Base-by-base conservation (phyloP, 2,113 vertebrate species). In the Labeo rohita region DNA sequence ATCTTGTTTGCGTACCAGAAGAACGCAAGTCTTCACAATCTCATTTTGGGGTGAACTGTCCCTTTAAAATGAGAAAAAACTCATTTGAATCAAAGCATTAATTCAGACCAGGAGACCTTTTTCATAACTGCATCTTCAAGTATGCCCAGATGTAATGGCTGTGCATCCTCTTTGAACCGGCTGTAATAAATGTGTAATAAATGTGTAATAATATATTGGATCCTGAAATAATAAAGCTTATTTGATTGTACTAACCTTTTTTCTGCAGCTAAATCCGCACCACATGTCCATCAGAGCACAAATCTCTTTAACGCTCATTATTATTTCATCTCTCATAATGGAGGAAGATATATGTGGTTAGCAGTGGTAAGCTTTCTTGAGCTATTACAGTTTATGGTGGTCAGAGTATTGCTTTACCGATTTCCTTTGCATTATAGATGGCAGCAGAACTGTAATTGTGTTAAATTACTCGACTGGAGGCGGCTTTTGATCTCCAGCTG, bases 391-490 rank as follows among this genome's bases (percentile, higher is more conserved):
- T 66, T 78, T 81, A 47, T 66, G 56, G 47, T 80, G 83, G 70
- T 52, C 65, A 73, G 68, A 56, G 72, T 66, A 75, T 73, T 81
- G 49, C 78, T 75, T 61, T 80, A 88, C 85, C 52, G 83, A 61
- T 83, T 88, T 59, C 84, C 45, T 76, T 80, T 84, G 72, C 75
- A 80, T 86, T 86, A 86, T 84, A 75, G 76, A 52, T 76, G 54
- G 80, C 43, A 61, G 18, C 49, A 63, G 75, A 84, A 66, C 56
- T 80, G 85, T 84, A 86, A 94, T 94, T 93, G 92, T 91, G 88
- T 89, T 90, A 93, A 94, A 94, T 92, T 93, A 93, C 92, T 89
- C 88, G 85, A 90, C 89, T 88, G 90, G 90, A 91, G 88, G 90
- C 88, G 77, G 76, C 89, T 84, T 90, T 88, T 90, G 91, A 90